Base-by-base conservation (phyloP, 2,113 vertebrate species). In the Alectura lathami region DNA sequence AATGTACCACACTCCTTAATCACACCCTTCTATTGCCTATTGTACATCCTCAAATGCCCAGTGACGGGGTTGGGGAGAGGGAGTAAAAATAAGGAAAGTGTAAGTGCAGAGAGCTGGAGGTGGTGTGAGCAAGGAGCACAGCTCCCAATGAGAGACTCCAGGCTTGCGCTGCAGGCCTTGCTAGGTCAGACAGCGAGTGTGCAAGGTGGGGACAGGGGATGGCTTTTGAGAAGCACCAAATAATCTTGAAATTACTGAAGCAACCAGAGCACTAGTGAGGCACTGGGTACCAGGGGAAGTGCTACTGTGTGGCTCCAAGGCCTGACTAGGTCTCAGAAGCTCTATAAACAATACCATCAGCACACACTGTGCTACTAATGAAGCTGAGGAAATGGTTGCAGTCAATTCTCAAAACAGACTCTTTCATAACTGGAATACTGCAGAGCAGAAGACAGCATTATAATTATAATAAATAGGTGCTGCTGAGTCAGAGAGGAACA, bases 391-490 rank as follows among this genome's bases (percentile, higher is more conserved):
- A 96, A 94, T 16, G 66, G 83, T 93, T 96, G 86, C 76, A 72
- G 60, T 70, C 91, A 91, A 50, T 56, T 89, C 87, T 86, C 59
- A 88, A 92, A 93, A 67, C 73, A 94, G 74, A 50, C 24, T 91
- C 83, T 47, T 77, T 70, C 89, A 66, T 86, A 96, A 97, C 2
- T 92, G 76, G 84, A 94, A 89, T 63, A 92, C 79, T 85, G 76
- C 88, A 91, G 88, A 93, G 76, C 43, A 92, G 76, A 92, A 95
- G 91, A 70, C 86, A 77, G 73, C 62, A 72, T 73, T 74, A 74
- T 64, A 87, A 82, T 76, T 87, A 91, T 18, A 84, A 89, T 66
- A 92, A 93, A 91, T 59, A 74, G 30, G 20, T 53, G 72, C 60
- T 93, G 91, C 89, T 81, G 83, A 91, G 62, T 57, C 89, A 54